Evolutionary conservation across 2,888 invertebrate genomes (phyloP), one percentile per base, ranked within the genome.

Genomic region (Xylota sylvarum): DNA sequence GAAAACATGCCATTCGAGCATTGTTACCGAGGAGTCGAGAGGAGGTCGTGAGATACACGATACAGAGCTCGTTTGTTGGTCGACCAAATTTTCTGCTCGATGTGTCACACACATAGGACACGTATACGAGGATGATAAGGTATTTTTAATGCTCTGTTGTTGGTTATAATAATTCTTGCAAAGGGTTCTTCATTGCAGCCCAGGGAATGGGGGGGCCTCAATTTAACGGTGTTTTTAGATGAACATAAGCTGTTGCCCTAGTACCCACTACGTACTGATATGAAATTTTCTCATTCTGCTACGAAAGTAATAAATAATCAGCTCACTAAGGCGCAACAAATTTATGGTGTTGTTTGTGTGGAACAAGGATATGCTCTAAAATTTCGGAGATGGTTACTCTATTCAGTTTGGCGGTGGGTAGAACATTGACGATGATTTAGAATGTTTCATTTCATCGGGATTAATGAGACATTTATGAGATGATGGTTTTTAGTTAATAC

Each of bases 1-100:
- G 64, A 46, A 85, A 80, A 82, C 82, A 82, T 78, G 82, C 82
- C 78, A 78, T 73, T 60, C 73, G 69, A 78, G 64, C 50, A 81
- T 58, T 72, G 58, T 46, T 64, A 46, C 55, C 56, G n/a, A 17
- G 52, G 27, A 43, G 12, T 14, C 3, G n/a, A n/a, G 12, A 14
- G 32, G 30, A 5, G 9, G 48, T 73, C 48, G 27, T 56, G 35
- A 6, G 6, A 35, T 9, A 62, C 62, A 69, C 46, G 82, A 72
- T 58, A 65, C 73, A 56, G 60, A 60, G 4, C n/a, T 43, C 50
- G 43, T 65, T 67, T 72, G 50, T 77, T 78, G 74, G 80, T 46
- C 19, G 79, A 76, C 50, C 43, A 30, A 78, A 78, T 73, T 85
- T 74, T 84, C 74, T 62, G 58, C 56, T 69, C 56, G 32, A 79